A percentile compares a stretch with the other conserved stretches of the same genome.
Conservation (phyloP, 2,797 vertebrate species). For the Danio kyathit region DNA sequence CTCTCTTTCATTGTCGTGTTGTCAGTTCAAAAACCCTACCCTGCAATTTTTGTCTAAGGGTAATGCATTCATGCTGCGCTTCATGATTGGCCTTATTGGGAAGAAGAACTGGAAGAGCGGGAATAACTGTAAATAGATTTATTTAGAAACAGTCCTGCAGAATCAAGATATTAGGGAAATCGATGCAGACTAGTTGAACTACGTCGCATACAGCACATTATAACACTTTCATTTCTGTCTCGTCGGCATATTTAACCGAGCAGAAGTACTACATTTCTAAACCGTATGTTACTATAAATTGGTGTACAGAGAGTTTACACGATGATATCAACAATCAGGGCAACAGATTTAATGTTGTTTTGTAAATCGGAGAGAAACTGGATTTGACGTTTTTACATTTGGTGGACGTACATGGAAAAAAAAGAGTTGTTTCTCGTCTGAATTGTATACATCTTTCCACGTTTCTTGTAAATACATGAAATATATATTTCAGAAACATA, state of each 20-base stretch:
- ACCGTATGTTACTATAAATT: constrained; percentile 66
- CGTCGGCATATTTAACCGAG: constrained; percentile 42
- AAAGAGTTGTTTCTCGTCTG: constrained; percentile 71
- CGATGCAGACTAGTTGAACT: constrained; percentile 69
- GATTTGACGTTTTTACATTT: constrained; percentile 73
- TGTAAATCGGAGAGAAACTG: constrained; percentile 77
- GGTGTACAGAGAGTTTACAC: constrained; percentile 82
- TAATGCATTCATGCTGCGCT: constrained; percentile 53
- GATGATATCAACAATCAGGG: constrained; percentile 78
- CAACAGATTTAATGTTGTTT: constrained; percentile 76
- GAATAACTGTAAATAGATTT: constrained; percentile 49
- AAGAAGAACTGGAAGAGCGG: constrained; percentile 54
- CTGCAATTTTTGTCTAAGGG: constrained; percentile 12
- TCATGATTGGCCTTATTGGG: constrained; percentile 47
- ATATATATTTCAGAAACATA: constrained; percentile 72
- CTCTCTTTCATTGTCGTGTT: constrained; percentile 32
- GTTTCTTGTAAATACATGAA: constrained; percentile 79
- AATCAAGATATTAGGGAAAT: constrained; percentile 75
- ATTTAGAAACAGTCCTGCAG: constrained; percentile 56
- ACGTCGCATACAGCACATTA: constrained; percentile 66
- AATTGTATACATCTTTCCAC: constrained; percentile 69
- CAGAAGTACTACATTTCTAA: constrained; percentile 49
- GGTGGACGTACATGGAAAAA: constrained; percentile 74
- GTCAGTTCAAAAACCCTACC: constrained; percentile 37
- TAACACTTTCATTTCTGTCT: constrained; percentile 62